A percentile compares a stretch with the other conserved stretches of the same genome.
Evolutionary conservation across 2,888 invertebrate genomes (phyloP).

Genomic region (Melolontha melolontha): DNA sequence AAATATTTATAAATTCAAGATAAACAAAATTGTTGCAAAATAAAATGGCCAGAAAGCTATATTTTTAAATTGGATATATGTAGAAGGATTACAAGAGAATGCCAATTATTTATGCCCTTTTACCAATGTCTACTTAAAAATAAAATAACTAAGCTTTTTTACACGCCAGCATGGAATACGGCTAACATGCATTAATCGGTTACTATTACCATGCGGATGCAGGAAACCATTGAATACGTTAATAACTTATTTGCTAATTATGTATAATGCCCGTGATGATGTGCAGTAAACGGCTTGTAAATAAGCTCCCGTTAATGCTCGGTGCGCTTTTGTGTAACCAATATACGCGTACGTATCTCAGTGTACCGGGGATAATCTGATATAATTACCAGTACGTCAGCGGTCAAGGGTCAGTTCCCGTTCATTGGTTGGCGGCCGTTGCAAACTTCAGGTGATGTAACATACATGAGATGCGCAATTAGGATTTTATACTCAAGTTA

Average conservation of each 20-base stretch:
- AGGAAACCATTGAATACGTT: conserved; percentile 25
- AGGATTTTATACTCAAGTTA: conserved; percentile 41
- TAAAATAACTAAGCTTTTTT: too few species aligned
- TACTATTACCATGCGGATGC: background rate
- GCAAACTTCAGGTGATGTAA: conserved; percentile 11
- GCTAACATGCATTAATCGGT: too few species aligned
- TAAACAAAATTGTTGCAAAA: too few species aligned
- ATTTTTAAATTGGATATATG: too few species aligned
- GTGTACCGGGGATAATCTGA: conserved; percentile 46
- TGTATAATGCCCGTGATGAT: conserved; percentile 46
- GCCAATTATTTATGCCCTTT: too few species aligned
- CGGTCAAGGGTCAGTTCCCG: conserved; percentile 44
- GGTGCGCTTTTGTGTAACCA: conserved; percentile 36
- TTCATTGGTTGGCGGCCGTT: conserved; percentile 6
- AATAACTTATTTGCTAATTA: conserved; percentile 49
- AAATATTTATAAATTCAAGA: too few species aligned
- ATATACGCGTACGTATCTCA: conserved; percentile 35
- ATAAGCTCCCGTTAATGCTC: conserved; percentile 43
- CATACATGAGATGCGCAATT: conserved; percentile 37
- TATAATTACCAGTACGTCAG: conserved; percentile 47
- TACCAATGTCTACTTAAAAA: too few species aligned
- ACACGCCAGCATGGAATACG: too few species aligned
- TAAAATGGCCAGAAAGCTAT: too few species aligned
- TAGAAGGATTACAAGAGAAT: too few species aligned
- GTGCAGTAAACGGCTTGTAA: conserved; percentile 46